Conservation (phyloP, 2,888 invertebrate species). For the Pteria penguin region DNA sequence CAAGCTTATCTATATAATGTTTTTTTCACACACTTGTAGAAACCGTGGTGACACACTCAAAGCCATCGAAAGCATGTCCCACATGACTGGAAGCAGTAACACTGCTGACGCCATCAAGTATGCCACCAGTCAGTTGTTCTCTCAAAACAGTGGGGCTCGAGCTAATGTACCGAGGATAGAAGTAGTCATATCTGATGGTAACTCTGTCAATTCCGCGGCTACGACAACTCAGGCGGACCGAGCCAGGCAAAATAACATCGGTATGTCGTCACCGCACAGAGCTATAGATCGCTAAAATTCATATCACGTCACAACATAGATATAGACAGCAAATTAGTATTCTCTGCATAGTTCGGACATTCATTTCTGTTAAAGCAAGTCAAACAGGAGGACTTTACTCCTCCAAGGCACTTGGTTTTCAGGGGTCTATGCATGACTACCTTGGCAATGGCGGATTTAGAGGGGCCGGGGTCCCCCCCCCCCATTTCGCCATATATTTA, state of each 20-base stretch:
- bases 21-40: neutral
- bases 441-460: too few relatives aligned
- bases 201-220: slow-evolving; percentile 49
- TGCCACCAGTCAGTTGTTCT: slow-evolving; percentile 57
- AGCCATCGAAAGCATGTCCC: slow-evolving; percentile 58
- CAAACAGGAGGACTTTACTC: too few relatives aligned
- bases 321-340: too few relatives aligned
- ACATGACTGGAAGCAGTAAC: slow-evolving; percentile 64
- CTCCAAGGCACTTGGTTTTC: too few relatives aligned
- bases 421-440: too few relatives aligned
- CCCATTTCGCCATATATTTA: too few relatives aligned
- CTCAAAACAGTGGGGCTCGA: slow-evolving; percentile 56
- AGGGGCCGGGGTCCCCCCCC: too few relatives aligned
- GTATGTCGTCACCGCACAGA: neutral
- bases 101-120: slow-evolving; percentile 63
- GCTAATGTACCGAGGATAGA: slow-evolving; percentile 61
- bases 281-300: neutral
- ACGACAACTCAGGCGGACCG: slow-evolving; percentile 55
- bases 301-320: too few relatives aligned
- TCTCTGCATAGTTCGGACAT: too few relatives aligned
- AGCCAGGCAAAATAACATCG: slow-evolving; percentile 50
- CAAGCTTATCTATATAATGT: neutral
- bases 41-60: slow-evolving; percentile 42
- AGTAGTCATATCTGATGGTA: slow-evolving; percentile 62
- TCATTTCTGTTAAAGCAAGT: too few relatives aligned